Conservation (phyloP, 2,797 vertebrate species). For the Melanotaenia pygmaea region DNA sequence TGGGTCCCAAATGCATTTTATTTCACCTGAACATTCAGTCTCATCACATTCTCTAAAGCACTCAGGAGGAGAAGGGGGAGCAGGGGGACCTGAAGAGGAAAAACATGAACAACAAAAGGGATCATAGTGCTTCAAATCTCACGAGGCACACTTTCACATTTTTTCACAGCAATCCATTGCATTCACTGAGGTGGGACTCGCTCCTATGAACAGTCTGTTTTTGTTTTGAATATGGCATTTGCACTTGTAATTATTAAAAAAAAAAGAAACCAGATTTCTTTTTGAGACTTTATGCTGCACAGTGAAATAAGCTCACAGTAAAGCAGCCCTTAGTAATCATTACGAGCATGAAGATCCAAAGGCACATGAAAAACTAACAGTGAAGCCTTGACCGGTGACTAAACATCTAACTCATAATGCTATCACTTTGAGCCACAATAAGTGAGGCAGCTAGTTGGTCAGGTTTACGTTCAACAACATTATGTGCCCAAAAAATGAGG, state of each 20-base stretch:
- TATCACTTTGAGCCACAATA: constrained; percentile 17
- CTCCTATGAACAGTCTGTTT: no score
- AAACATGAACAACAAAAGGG: neutral
- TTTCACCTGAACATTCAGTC: constrained; percentile 1
- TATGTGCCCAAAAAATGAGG: no score
- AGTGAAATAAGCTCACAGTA: no score
- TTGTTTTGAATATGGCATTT: no score
- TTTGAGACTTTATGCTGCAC: no score
- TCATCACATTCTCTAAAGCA: constrained; percentile 68
- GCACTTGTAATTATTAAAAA: no score
- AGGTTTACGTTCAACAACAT: no score
- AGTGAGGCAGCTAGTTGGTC: no score
- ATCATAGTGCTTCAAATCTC: neutral
- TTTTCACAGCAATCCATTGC: neutral
- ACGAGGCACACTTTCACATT: neutral
- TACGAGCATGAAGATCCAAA: neutral
- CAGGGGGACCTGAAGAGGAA: constrained; percentile 51
- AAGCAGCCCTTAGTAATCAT: neutral
- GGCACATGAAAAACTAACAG: no score
- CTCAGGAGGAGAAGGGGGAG: constrained; percentile 33
- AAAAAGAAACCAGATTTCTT: no score
- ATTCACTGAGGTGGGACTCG: no score
- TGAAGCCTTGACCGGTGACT: no score
- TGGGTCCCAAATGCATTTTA: constrained; percentile 75
- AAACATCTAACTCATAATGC: neutral